These are phyloP conservation scores for Homarus americanus DNA, from an alignment of 1,140 invertebrate genomes.

Conservation along the genomic window DNA sequence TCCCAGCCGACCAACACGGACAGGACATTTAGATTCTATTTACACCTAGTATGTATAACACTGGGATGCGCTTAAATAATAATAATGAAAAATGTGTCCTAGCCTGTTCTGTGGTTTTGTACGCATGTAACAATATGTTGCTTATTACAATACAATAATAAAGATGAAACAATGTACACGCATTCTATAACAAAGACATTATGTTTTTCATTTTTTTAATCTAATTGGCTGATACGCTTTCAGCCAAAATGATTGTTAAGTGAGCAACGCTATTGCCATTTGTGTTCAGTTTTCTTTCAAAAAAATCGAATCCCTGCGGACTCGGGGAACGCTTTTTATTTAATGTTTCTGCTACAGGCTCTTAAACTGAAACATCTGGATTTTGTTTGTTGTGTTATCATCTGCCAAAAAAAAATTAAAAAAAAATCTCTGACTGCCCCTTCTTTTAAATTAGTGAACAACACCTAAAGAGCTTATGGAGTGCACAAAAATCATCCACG, in stretches of 20 bases:
- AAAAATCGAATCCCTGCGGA: neutral
- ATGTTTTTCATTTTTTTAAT: conserved; percentile 18
- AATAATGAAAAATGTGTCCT: conserved; percentile 71
- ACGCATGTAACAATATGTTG: conserved; percentile 72
- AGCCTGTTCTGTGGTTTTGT: conserved; percentile 71
- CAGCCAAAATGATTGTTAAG: conserved; percentile 63
- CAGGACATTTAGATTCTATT: conserved; percentile 71
- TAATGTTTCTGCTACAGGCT: conserved; percentile 39
- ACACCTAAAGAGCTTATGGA: conserved; percentile 67
- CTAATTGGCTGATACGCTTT: conserved; percentile 62
- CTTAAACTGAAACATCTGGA: conserved; percentile 47
- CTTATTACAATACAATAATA: conserved; percentile 71
- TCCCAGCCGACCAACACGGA: conserved; percentile 65
- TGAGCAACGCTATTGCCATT: conserved; percentile 69
- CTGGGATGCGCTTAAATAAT: conserved; percentile 73
- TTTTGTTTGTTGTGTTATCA: conserved; percentile 21
- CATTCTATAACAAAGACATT: conserved; percentile 70
- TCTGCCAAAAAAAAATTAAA: conserved; percentile 13
- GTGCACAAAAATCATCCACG: conserved; percentile 64
- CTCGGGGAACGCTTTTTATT: conserved; percentile 13
- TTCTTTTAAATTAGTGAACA: conserved; percentile 67
- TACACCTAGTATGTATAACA: conserved; percentile 72
- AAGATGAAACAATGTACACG: conserved; percentile 70
- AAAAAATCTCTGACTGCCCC: conserved; percentile 56
- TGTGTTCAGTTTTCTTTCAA: conserved; percentile 29